Base-by-base conservation (phyloP, 2,113 vertebrate genomes). In the Sturnus vulgaris region DNA sequence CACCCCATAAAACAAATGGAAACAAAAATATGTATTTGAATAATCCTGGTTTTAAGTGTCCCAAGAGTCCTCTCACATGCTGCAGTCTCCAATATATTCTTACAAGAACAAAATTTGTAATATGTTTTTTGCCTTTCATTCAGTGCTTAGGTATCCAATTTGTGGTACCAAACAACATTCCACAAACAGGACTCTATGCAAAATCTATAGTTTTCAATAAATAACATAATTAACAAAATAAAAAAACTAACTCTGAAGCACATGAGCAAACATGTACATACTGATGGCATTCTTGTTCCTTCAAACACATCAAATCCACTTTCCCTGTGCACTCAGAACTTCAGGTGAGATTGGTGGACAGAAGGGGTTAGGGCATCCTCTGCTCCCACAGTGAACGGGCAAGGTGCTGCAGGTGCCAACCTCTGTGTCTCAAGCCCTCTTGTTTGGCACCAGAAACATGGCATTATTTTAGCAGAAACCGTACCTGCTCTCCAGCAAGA, bases 251-350 rank as follows among this genome's bases (percentile, higher is more conserved):
- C 4, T 20, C 27, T 28, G 37, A 52, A 49, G 17, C 13, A 79
- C 24, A 56, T 7, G 23, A 47, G 57, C 19, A 71, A 70, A 82
- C 31, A 57, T 0, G 0, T 6, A 23, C 37, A 53, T 33, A 73
- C 7, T 8, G 31, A 42, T 5, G 66, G 4, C 20, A 12, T 37
- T 65, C 42, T 55, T 65, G 7, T 24, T 84, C n/a, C n/a, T 79
- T 76, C 35, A 65, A 33, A 16, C 31, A 70, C 23, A n/a, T 19
- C 20, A 25, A 60, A 25, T 52, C 16, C 15, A 31, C 53, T 65
- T 90, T 35, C 66, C 12, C 50, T 35, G 14, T 33, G 39, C 33
- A 37, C 46, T 87, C 73, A 44, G 69, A 78, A 63, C 24, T 78
- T 50, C 23, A 65, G 59, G 15, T 3, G 15, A 64, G 44, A 55